These are phyloP conservation scores for Hylyphantes graminicola DNA, from an alignment of 1,140 invertebrate genomes.

Conservation along the genomic window DNA sequence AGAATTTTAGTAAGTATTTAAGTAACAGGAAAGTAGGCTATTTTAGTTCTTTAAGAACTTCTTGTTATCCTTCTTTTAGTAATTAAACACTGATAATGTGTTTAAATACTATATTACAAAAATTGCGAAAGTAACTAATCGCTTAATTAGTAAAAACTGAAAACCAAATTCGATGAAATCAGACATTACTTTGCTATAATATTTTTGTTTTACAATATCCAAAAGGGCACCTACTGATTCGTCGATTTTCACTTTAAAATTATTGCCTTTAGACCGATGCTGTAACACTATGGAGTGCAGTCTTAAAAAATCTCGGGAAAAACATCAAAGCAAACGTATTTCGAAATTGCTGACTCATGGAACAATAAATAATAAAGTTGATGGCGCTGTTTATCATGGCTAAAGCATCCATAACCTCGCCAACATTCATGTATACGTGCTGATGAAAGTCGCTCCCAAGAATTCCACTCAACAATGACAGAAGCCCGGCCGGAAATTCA, in stretches of 20 bases:
- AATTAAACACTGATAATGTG: no score
- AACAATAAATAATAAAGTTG: constrained; percentile 94
- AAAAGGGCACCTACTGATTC: no score
- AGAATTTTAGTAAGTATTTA: no score
- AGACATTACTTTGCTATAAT: no score
- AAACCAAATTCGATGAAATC: no score
- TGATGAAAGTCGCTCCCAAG: constrained; percentile 80
- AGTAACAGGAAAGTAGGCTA: no score
- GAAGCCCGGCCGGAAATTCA: constrained; percentile 82
- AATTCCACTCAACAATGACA: constrained; percentile 80
- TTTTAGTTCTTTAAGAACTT: no score
- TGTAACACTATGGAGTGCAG: background rate
- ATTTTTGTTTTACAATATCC: no score
- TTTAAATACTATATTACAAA: no score
- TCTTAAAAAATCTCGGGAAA: constrained; percentile 58
- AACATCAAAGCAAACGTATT: constrained; percentile 85
- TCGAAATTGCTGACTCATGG: constrained; percentile 93
- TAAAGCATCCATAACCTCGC: constrained; percentile 86
- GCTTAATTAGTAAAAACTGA: no score
- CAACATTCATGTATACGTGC: constrained; percentile 80
- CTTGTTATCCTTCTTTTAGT: no score
- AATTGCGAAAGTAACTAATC: no score
- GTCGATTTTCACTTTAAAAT: background rate
- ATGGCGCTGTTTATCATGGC: constrained; percentile 91
- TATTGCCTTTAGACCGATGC: constrained; percentile 6